Evolutionary conservation across 2,888 invertebrate genomes (phyloP), one percentile per base, ranked within the genome.

Genomic region (Stramonita haemastoma): DNA sequence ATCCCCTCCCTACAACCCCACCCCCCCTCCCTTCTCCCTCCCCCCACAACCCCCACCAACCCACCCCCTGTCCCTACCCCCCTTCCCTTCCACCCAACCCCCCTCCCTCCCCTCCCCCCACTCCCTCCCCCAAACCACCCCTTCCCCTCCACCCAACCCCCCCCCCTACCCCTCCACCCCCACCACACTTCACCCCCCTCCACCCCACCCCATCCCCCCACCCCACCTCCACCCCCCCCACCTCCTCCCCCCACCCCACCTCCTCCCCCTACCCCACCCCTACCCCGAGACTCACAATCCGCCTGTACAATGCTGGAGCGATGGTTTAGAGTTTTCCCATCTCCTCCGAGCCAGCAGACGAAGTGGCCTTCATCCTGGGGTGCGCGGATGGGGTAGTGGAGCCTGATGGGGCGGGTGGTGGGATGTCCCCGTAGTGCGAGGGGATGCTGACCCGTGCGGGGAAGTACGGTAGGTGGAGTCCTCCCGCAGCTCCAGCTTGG

Each of bases 391-490:
- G 93, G 93, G 60, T 91, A 91, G 19, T 90, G 91, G 11, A 94
- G 92, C n/a, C 92, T 91, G 22, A 94, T 93, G 32, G 93, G 92
- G 17, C 93, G 91, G 0, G 93, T 93, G 87, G 91, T 93, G 22
- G 89, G 29, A 92, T 92, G 26, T 91, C 90, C 32, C 92, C 89
- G 87, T 92, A 93, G 34, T 90, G 46, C 0, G 87, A 29, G 1
- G 93, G 91, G 60, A 94, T 92, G 6, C 90, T 86, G 84, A 91
- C 91, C 93, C 92, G n/a, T 91, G 60, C 89, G 85, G 1, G 92
- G 90, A 94, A 94, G 90, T 91, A 92, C 86, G 90, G 77, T 90
- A 91, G 13, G 89, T 86, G 0, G 93, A 93, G 36, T 93, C 91
- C 88, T 93, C 93, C n/a, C 91, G 91, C n/a, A 91, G 86, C n/a